These are phyloP conservation scores for Zosterops pallidus DNA, from an alignment of 2,113 vertebrate genomes.

Conservation along the genomic window DNA sequence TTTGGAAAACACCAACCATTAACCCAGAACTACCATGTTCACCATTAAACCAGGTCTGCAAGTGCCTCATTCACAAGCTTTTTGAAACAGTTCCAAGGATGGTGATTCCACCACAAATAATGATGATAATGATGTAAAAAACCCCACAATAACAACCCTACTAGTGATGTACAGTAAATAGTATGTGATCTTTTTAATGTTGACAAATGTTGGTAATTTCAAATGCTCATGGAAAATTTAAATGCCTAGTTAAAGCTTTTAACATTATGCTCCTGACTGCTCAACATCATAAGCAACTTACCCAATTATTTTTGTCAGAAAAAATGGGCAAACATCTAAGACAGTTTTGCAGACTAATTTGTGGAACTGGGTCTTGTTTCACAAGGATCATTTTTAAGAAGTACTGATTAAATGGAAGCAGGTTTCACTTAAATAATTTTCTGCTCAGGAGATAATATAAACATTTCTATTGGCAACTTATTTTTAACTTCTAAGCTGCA, in stretches of 20 bases:
- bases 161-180: not conserved
- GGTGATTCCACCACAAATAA: not conserved
- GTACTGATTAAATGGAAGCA: not conserved
- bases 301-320: not conserved
- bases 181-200: not conserved
- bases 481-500: not conserved
- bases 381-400: not conserved
- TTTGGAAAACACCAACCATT: not conserved
- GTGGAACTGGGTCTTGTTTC: not conserved
- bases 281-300: not conserved
- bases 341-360: not conserved
- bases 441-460: not conserved
- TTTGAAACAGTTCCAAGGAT: not conserved
- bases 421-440: not conserved
- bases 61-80: not conserved
- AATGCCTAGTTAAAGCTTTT: not conserved
- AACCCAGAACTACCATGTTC: not conserved
- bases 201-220: not conserved
- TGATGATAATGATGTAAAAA: not conserved
- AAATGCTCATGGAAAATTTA: not conserved
- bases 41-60: not conserved
- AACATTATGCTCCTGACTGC: not conserved
- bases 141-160: not conserved
- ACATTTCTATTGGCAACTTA: not conserved
- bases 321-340: not conserved